Conservation (phyloP, 2,797 vertebrate genomes). For the Heliangelus exortis region DNA sequence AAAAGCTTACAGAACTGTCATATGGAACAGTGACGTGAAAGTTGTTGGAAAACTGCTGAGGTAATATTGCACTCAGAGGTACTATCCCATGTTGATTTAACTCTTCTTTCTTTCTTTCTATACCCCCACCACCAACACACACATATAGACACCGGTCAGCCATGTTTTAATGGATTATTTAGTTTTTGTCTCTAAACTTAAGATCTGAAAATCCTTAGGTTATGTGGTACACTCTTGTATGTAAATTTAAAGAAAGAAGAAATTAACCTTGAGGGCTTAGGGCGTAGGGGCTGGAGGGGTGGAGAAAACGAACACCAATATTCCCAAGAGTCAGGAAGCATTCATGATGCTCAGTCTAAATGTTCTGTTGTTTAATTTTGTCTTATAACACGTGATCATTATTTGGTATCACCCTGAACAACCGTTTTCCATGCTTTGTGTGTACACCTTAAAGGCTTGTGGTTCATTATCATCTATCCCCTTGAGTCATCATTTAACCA, state of each 20-base stretch:
- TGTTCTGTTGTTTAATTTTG: neutral
- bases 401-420: neutral
- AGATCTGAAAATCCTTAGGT: neutral
- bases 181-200: neutral
- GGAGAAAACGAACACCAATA: neutral
- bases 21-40: neutral
- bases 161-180: neutral
- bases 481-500: neutral
- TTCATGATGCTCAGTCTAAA: neutral
- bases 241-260: neutral
- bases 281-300: accelerated
- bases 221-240: neutral
- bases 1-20: neutral
- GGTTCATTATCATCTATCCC: neutral
- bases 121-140: accelerated
- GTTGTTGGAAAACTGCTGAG: neutral
- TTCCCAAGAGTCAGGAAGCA: neutral
- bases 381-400: neutral
- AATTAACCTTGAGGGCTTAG: neutral
- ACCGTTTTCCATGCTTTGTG: neutral
- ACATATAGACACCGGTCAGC: accelerated
- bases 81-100: neutral
- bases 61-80: neutral
- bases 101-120: neutral
- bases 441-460: neutral